Evolutionary conservation across 2,888 invertebrate genomes (phyloP).

Genomic region (Carcina quercana): DNA sequence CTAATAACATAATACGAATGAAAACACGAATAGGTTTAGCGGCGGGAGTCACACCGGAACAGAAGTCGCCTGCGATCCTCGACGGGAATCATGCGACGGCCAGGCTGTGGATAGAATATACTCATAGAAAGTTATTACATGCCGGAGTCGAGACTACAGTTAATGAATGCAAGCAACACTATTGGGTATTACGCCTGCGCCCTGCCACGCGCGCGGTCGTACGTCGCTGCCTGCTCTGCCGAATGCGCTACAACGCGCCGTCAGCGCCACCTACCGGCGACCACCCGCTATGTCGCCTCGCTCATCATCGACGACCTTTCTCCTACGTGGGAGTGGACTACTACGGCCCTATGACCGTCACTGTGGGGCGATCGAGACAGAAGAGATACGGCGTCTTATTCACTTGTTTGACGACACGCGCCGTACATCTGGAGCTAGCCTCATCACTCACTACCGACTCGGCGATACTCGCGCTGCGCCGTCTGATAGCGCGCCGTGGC

Average conservation of each 20-base stretch:
- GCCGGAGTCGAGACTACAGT: slow-evolving; percentile 5
- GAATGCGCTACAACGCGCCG: neutral
- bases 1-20: slow-evolving; percentile 10
- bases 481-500: slow-evolving; percentile 5
- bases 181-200: neutral
- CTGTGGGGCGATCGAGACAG: neutral
- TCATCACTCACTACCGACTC: slow-evolving; percentile 3
- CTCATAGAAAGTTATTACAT: neutral
- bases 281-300: neutral
- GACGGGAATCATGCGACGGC: slow-evolving; percentile 13
- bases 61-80: slow-evolving; percentile 13
- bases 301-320: slow-evolving; percentile 2
- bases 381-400: slow-evolving; percentile 3
- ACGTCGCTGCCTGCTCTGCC: neutral
- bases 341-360: slow-evolving; percentile 10
- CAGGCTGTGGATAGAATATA: slow-evolving; percentile 8
- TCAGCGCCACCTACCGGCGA: neutral
- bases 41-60: slow-evolving; percentile 1
- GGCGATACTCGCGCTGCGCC: slow-evolving; percentile 6
- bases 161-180: slow-evolving; percentile 2
- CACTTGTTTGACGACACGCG: slow-evolving; percentile 3
- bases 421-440: slow-evolving; percentile 2
- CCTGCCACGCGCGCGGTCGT: neutral
- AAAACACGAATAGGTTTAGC: slow-evolving; percentile 12
- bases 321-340: slow-evolving; percentile 9